Evolutionary conservation across 2,797 vertebrate genomes (phyloP).

Genomic region (Chiroxiphia lanceolata): DNA sequence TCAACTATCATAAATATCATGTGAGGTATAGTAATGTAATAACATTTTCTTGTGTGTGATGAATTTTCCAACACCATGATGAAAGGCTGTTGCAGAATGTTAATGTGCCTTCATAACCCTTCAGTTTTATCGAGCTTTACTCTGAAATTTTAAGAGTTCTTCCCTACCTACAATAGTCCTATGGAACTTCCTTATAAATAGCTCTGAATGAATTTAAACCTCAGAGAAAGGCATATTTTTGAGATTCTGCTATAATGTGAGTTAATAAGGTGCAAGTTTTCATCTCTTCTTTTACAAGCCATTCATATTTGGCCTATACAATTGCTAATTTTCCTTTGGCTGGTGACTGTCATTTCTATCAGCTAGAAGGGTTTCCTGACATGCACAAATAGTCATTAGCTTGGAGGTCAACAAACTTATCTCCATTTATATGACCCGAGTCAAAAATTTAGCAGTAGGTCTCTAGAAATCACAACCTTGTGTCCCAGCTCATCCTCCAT

Average conservation of each 20-base stretch:
- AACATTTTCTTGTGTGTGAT: neutral
- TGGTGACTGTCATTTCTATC: neutral
- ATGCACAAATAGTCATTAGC: neutral
- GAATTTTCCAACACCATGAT: neutral
- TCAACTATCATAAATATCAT: neutral
- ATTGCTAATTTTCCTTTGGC: slow-evolving; percentile 3
- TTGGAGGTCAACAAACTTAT: neutral
- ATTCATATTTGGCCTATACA: neutral
- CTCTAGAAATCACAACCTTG: neutral
- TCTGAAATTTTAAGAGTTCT: neutral
- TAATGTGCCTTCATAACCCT: neutral
- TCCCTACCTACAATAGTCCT: neutral
- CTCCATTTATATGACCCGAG: neutral
- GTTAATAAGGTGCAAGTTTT: neutral
- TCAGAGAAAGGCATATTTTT: neutral
- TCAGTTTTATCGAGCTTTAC: neutral
- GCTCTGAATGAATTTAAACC: neutral
- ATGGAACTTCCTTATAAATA: neutral
- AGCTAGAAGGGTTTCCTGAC: neutral
- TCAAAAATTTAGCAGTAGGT: neutral
- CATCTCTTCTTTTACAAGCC: neutral
- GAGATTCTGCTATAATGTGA: neutral
- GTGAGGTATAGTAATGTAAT: neutral
- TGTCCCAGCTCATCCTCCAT: neutral
- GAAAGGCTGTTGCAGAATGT: neutral